A percentile compares a stretch with the other conserved stretches of the same genome.
These are phyloP conservation scores for Semnornis frantzii DNA, from an alignment of 2,113 vertebrate genomes.

Conservation along the genomic window DNA sequence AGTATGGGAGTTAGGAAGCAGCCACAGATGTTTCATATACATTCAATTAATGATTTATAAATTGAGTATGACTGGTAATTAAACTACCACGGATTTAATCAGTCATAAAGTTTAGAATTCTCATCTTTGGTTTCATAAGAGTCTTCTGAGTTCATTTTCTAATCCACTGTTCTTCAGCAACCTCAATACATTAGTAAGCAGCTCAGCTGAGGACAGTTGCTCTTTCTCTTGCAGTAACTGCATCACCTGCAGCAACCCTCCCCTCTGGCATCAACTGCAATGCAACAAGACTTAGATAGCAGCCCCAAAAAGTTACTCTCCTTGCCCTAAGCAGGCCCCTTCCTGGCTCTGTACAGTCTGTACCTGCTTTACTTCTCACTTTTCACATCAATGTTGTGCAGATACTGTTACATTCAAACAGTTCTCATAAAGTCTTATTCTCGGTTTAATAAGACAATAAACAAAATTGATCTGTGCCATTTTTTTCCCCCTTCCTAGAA, in stretches of 20 bases:
- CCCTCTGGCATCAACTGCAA: background rate
- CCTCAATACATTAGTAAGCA: background rate
- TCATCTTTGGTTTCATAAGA: background rate
- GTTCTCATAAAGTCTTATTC: background rate
- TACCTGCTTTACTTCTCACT: background rate
- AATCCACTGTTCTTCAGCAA: background rate
- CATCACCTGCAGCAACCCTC: background rate
- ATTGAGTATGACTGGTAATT: background rate
- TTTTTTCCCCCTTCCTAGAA: background rate
- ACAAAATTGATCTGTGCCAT: background rate
- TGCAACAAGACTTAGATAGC: background rate
- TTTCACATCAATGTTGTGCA: background rate
- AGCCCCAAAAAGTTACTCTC: background rate
- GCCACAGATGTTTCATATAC: background rate
- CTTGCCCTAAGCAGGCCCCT: background rate
- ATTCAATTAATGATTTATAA: background rate
- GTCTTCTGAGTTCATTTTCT: background rate
- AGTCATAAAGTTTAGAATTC: background rate
- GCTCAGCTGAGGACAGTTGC: background rate
- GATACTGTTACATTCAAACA: background rate
- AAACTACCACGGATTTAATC: background rate
- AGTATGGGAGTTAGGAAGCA: background rate
- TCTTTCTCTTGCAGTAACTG: background rate
- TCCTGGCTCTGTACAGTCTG: background rate
- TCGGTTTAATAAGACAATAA: background rate